Percentiles rank a stretch among this genome's conserved stretches.
Conservation (phyloP, 2,113 vertebrate species). For the Picathartes gymnocephalus region DNA sequence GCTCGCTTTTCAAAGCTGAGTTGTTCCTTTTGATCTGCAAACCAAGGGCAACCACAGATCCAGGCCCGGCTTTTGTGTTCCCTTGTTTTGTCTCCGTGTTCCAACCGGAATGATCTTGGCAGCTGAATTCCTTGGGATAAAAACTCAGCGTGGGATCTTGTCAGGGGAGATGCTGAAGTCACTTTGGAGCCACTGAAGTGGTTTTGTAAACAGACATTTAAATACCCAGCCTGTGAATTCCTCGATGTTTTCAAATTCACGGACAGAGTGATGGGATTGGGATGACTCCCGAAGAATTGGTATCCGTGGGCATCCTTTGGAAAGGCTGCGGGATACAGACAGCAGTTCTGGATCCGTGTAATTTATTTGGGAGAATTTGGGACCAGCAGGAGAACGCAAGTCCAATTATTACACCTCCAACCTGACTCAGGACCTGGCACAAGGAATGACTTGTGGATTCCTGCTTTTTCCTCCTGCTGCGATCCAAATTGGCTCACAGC, state of each 20-base stretch:
- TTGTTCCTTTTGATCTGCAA: slow-evolving; percentile 25
- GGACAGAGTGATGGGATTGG: background rate
- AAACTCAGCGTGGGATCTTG: background rate
- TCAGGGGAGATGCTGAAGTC: background rate
- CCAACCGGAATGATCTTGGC: background rate
- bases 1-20: background rate
- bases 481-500: background rate
- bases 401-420: background rate
- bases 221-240: background rate
- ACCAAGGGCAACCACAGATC: background rate
- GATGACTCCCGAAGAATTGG: background rate
- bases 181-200: rapidly evolving
- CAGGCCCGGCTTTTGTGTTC: background rate
- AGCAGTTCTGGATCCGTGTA: rapidly evolving
- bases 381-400: background rate
- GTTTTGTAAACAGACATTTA: background rate
- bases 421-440: background rate
- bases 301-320: background rate
- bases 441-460: background rate
- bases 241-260: background rate
- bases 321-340: background rate
- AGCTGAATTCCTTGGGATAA: background rate
- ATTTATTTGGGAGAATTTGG: background rate
- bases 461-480: background rate
- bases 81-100: background rate